These are phyloP conservation scores for Ciona savignyi DNA, from an alignment of 23 tunicate species.

Conservation along the genomic window DNA sequence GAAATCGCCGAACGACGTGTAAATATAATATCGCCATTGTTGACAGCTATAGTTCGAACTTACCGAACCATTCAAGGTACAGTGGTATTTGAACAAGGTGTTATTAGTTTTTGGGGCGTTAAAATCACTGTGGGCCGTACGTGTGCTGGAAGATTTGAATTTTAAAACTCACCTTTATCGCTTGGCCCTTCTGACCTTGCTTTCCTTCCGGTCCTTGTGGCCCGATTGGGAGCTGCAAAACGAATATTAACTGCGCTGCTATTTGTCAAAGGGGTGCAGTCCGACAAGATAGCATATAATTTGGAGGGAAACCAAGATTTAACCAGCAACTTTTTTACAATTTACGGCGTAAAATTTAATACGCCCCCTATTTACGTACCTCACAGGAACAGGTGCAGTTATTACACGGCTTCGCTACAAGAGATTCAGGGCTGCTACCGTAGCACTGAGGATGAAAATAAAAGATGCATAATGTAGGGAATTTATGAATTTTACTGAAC, in stretches of 20 bases:
- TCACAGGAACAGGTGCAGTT: conserved; percentile 77
- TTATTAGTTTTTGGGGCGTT: too few species aligned
- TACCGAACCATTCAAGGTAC: too few species aligned
- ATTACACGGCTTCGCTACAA: conserved; percentile 22
- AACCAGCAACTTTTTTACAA: not conserved
- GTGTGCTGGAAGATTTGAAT: too few species aligned
- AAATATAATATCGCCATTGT: too few species aligned
- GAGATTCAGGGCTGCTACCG: not conserved
- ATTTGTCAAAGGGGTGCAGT: not conserved
- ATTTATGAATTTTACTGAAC: too few species aligned
- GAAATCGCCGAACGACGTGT: too few species aligned
- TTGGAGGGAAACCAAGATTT: too few species aligned
- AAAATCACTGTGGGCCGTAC: too few species aligned
- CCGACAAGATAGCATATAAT: not conserved
- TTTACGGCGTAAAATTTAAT: too few species aligned
- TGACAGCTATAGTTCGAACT: not conserved
- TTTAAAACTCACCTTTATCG: conserved; percentile 10
- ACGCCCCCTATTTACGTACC: too few species aligned
- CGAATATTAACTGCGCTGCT: not conserved
- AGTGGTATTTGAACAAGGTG: not conserved
- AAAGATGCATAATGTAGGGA: too few species aligned
- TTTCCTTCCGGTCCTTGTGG: conserved; percentile 31
- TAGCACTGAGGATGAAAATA: conserved; percentile 8
- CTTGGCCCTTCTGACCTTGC: conserved; percentile 24
- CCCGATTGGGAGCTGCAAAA: conserved; percentile 47